Evolutionary conservation across 2,797 vertebrate species (phyloP).

Genomic region (Clarias laeviceps): DNA sequence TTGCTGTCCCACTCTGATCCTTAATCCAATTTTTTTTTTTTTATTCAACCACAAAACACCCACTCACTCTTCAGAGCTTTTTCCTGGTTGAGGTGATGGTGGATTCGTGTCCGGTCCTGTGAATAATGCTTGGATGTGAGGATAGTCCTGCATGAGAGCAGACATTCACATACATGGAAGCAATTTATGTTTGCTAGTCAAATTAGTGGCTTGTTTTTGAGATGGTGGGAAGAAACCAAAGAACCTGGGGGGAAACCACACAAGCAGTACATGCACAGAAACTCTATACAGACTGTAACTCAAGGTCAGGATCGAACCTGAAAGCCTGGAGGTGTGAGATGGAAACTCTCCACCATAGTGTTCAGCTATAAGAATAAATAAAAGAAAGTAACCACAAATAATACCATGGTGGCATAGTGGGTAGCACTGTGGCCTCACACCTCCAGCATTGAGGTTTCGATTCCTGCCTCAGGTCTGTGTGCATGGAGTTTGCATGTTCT

Average conservation of each 20-base stretch:
- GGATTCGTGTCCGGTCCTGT: background rate
- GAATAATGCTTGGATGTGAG: background rate
- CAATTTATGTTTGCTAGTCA: background rate
- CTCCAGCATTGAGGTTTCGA: too few species aligned
- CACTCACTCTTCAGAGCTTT: background rate
- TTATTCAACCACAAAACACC: background rate
- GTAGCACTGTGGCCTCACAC: too few species aligned
- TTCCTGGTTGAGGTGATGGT: background rate
- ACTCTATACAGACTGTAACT: background rate
- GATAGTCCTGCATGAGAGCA: background rate
- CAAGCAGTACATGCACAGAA: background rate
- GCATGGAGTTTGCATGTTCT: too few species aligned
- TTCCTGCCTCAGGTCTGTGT: too few species aligned
- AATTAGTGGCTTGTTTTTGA: background rate
- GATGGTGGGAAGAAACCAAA: background rate
- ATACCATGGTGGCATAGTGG: too few species aligned
- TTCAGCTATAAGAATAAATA: background rate
- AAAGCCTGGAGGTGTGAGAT: background rate
- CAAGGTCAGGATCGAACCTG: background rate
- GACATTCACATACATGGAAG: background rate
- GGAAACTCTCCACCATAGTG: background rate
- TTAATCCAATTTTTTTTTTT: conserved; percentile 1
- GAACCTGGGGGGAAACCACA: background rate
- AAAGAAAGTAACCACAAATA: too few species aligned
- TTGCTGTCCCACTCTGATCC: background rate